Conservation (phyloP, 2,797 vertebrate species). For the Malacoraja senta region DNA sequence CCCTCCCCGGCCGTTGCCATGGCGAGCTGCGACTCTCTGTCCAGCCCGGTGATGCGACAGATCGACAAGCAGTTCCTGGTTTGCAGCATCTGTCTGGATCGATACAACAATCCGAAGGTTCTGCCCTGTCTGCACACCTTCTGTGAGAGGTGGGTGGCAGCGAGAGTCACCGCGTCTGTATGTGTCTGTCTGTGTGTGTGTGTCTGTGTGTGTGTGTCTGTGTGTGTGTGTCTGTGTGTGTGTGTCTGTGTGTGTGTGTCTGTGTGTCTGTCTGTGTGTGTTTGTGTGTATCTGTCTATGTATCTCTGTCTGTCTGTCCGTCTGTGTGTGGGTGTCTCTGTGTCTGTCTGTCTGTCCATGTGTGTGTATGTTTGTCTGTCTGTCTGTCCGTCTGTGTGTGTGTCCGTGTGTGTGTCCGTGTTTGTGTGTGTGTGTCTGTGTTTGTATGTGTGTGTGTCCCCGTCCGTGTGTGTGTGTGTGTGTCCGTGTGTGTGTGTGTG, state of each 20-base stretch:
- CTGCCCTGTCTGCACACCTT: conserved; percentile 87
- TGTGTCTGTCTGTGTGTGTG: no score
- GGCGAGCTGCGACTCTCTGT: conserved; percentile 74
- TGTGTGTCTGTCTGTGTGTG: neutral
- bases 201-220: no score
- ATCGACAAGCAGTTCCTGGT: conserved; percentile 92
- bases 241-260: no score
- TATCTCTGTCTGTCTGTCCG: no score
- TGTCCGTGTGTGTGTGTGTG: no score
- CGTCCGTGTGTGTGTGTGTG: no score
- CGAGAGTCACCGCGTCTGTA: no score
- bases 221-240: no score
- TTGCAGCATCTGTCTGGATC: conserved; percentile 88
- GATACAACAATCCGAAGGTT: conserved; percentile 83
- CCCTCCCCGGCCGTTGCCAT: conserved; percentile 54
- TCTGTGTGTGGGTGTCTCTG: neutral
- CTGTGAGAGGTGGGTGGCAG: conserved; percentile 73
- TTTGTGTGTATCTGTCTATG: neutral
- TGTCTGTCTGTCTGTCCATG: neutral
- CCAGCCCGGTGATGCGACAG: conserved; percentile 81
- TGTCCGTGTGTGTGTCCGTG: neutral
- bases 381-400: no score
- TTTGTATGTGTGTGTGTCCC: no score
- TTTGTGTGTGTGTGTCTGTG: neutral
- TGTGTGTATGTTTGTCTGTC: no score